phyloP scores from a whole-genome alignment of 2,113 vertebrate genomes.

The Romanogobio albipinnatus region DNA sequence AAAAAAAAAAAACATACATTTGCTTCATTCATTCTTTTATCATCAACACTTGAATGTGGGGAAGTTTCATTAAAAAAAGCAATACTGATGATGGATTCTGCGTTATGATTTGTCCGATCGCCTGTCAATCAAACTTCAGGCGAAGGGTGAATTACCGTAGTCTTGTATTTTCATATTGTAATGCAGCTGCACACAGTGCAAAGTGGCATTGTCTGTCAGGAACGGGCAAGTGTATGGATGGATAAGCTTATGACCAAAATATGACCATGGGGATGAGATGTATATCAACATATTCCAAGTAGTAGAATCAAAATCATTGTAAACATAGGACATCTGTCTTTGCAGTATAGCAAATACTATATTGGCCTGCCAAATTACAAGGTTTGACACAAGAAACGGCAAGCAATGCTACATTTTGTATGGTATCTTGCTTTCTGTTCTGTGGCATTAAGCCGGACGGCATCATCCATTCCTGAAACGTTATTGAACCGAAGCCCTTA shows the following conservation, averaged over 20 bases:
- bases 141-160: neutral
- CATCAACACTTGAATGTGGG: too few species aligned
- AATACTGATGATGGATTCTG: too few species aligned
- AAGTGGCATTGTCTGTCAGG: slow-evolving; percentile 54
- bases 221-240: neutral
- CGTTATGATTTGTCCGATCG: too few species aligned
- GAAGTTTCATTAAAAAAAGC: too few species aligned
- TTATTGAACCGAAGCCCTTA: neutral
- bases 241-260: neutral
- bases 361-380: neutral
- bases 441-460: neutral
- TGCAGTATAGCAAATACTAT: neutral
- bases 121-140: too few species aligned
- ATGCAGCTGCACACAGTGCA: slow-evolving; percentile 39
- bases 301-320: neutral
- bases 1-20: too few species aligned
- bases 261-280: slow-evolving; percentile 53
- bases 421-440: neutral
- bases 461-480: neutral
- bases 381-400: neutral
- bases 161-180: neutral
- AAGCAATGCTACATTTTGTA: neutral
- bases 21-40: too few species aligned
- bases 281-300: slow-evolving; percentile 49
- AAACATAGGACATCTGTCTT: neutral